Evolutionary conservation across 2,888 invertebrate genomes (phyloP), one percentile per base, ranked within the genome.

Genomic region (Leuctra nigra): DNA sequence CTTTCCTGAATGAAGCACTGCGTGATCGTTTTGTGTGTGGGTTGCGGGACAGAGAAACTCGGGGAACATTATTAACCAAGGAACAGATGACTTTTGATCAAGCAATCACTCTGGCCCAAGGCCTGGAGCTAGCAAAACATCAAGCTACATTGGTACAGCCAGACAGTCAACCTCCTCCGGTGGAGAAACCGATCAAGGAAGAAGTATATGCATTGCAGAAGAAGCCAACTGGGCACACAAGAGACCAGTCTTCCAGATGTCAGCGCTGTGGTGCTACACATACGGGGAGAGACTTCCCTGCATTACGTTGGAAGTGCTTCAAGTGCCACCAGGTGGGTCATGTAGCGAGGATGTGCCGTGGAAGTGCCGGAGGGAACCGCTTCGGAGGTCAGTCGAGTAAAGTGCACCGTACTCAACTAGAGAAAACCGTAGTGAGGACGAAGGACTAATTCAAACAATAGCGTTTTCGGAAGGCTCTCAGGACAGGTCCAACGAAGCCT

Each of bases 1-100:
- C 53, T 4, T 66, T 63, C 61, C 53, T 65, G n/a, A 58, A 63
- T 7, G 60, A 66, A 35, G 64, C 62, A 1, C 33, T 64, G 14
- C 41, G 59, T 7, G 62, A 64, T 39, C 55, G 61, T 54, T 53
- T 66, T 1, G 63, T 67, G 1, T 64, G 64, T 53, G 64, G 66
- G 0, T 20, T 66, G 6, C 25, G 23, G 11, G 54, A 55, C 24
- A 61, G 61, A n/a, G 36, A 55, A 13, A 63, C 61, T 7, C 58
- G 61, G 33, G 55, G 59, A 14, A 58, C 55, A 18, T 53, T 67
- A 11, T 52, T 66, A 13, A 54, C 57, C 61, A 68, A 48, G 56
- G 57, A 44, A 1, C 36, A 50, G 7, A 16, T 63, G 13, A 59
- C 41, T 9, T 61, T 63, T 35, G 59, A 60, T 20, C 38, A 54